These are phyloP conservation scores for Dinocampus coccinellae DNA, from an alignment of 2,888 invertebrate species.

Conservation along the genomic window DNA sequence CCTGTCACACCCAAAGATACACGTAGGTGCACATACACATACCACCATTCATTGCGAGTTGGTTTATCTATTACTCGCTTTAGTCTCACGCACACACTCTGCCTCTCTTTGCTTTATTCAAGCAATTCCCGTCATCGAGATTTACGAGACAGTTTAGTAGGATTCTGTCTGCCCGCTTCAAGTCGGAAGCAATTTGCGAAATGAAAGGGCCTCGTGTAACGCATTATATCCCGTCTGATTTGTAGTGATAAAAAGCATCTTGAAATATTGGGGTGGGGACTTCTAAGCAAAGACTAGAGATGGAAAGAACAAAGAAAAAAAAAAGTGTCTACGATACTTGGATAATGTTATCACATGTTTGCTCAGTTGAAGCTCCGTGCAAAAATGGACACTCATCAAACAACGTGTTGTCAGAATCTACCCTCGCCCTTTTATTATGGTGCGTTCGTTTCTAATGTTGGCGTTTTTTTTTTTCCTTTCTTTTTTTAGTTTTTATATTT, in stretches of 20 bases:
- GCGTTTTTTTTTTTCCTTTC: not conserved
- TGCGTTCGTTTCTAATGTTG: not conserved
- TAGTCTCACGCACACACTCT: not conserved
- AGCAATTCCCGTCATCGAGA: not conserved
- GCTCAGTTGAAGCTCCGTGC: not conserved
- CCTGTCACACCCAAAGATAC: not conserved
- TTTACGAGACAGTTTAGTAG: constrained; percentile 4
- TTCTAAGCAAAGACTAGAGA: not conserved
- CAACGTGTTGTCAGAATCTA: not conserved
- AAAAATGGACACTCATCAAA: not conserved
- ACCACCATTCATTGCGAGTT: not conserved
- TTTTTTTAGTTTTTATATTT: not conserved
- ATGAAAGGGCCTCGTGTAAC: constrained; percentile 42
- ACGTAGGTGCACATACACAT: not conserved
- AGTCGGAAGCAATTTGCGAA: constrained; percentile 42
- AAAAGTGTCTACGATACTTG: not conserved
- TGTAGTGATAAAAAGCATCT: constrained; percentile 24
- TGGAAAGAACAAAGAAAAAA: not conserved
- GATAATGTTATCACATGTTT: not conserved
- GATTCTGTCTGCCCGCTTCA: not conserved
- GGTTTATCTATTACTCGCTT: constrained; percentile 14
- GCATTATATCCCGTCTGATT: constrained; percentile 8
- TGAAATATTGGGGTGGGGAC: not conserved
- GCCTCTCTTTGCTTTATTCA: not conserved
- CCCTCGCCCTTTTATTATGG: not conserved